Evolutionary conservation across 1,140 invertebrate species (phyloP), one percentile per base, ranked within the genome.

Genomic region (Diorhabda sublineata): DNA sequence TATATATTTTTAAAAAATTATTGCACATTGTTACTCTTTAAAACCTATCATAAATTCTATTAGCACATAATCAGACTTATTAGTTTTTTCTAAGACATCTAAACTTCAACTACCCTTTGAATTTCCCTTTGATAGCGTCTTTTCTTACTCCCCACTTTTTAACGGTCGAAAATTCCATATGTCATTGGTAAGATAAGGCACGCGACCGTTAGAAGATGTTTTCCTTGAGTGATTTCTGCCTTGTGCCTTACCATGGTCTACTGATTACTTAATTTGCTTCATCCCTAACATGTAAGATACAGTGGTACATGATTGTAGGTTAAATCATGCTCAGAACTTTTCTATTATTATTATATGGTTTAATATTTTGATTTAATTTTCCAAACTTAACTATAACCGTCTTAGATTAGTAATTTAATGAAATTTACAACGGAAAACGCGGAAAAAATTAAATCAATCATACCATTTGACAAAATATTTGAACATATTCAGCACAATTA

Each of bases 121-220:
- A 66, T 56, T 42, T 52, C 57, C 9, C 41, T 45, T 26, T 26
- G 26, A 43, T 61, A 58, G 59, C 69, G 4, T 64, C 47, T 52
- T 52, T 52, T 52, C 47, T 52, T 52, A 52, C n/a, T 52, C 74
- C 75, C 74, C 74, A 70, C 73, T 77, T 77, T 77, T 75, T 77
- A 75, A 77, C 72, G 72, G 69, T 63, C 67, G 61, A 60, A 69
- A 69, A 57, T 74, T 69, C 68, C 71, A 73, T 73, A 71, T 73
- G 71, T 65, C 62, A 44, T 63, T 45, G 8, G 45, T 43, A 11
- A 57, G 68, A 75, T 73, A 75, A 74, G 75, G 67, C 74, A 76
- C 73, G 68, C 72, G 77, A 77, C 76, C 75, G 77, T 79, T 79
- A 26, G 69, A 60, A 73, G 72, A 70, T 73, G 76, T 79, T 75